Evolutionary conservation across 2,113 vertebrate genomes (phyloP), one percentile per base, ranked within the genome.

Genomic region (Xiphophorus maculatus): DNA sequence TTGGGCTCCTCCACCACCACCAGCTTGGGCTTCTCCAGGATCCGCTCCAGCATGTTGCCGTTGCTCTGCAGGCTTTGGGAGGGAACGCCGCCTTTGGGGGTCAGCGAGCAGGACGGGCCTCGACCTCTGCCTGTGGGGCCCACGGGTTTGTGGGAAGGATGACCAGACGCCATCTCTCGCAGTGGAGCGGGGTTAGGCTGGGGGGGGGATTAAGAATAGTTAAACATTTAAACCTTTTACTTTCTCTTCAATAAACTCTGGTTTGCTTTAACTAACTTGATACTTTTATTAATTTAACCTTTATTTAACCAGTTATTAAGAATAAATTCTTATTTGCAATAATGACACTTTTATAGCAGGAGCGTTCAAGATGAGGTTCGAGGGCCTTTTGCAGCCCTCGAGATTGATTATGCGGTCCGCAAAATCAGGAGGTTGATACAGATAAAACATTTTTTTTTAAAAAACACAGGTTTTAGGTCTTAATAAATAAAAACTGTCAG

Each of bases 1-100:
- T 97, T 98, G 48, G 97, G 97, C 91, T 98, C 96, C 92, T 98
- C 97, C 0, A 91, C 92, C 81, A 98, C 95, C 74, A 94, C 89
- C 65, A 98, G 87, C 15, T 82, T 82, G 1, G 96, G 97, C 0
- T 87, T 92, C 5, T 95, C 93, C 76, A 92, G 81, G 13, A 94
- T 63, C 1, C 76, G 85, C 66, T 95, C 94, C 88, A 94, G 86
- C 54, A 84, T 76, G 3, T 92, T 88, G 0, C 81, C 87, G 60
- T 80, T 88, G 1, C 63, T 61, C 0, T 27, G 76, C 7, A 58
- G 51, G 75, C 60, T 63, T 62, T 84, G 80, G 11, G 74, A 74
- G 30, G 81, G 66, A 15, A 48, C 10, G 1, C 80, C 33, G 63
- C 14, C 65, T 40, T 76, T 82, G 0, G 54, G 54, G 32, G 10